Conservation (phyloP, 1,140 invertebrate genomes). For the Colletes gigas region DNA sequence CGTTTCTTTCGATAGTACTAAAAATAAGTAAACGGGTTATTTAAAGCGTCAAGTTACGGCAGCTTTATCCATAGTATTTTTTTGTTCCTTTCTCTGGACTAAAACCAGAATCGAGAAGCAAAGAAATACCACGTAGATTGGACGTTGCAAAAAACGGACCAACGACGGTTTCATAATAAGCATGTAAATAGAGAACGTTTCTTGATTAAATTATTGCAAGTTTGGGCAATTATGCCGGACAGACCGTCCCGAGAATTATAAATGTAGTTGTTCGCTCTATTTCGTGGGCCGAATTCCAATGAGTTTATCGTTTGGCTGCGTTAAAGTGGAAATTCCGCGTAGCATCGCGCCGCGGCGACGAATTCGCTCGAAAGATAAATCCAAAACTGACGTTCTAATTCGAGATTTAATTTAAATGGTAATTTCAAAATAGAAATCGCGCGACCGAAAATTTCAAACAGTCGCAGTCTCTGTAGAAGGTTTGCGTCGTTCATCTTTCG, state of each 20-base stretch:
- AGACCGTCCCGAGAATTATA: constrained; percentile 23
- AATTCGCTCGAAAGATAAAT: constrained; percentile 30
- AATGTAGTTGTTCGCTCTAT: constrained; percentile 17
- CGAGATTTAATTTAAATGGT: constrained; percentile 45
- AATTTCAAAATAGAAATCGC: constrained; percentile 31
- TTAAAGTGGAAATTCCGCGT: constrained; percentile 1
- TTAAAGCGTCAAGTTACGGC: too few species aligned
- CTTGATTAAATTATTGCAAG: constrained; percentile 25
- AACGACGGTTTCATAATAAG: background rate
- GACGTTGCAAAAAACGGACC: background rate
- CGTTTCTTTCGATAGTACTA: too few species aligned
- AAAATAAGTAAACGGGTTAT: too few species aligned
- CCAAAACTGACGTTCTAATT: constrained; percentile 36
- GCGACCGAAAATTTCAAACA: background rate
- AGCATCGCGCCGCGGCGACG: constrained; percentile 8
- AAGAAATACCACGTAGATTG: too few species aligned
- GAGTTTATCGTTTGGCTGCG: constrained; percentile 24
- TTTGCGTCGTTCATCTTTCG: background rate
- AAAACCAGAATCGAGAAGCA: too few species aligned
- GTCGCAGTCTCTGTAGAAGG: background rate
- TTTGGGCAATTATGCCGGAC: constrained; percentile 13
- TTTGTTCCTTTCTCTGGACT: too few species aligned
- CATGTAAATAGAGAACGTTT: constrained; percentile 24
- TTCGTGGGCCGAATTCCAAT: constrained; percentile 35
- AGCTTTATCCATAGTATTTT: too few species aligned